Evolutionary conservation across 2,888 invertebrate genomes (phyloP).

Genomic region (Siphlonurus alternatus): DNA sequence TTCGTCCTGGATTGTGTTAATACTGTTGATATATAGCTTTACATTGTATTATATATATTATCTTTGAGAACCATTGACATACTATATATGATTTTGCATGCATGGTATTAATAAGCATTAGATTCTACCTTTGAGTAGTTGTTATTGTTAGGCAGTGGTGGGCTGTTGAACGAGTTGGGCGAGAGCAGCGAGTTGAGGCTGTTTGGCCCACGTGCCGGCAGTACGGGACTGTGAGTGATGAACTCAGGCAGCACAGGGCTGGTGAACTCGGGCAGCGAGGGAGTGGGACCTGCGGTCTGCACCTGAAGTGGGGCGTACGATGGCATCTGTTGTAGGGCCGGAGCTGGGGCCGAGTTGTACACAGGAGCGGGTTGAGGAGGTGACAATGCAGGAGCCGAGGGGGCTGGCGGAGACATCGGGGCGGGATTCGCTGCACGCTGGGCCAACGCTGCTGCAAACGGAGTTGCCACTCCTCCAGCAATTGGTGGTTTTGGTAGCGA

Average conservation of each 20-base stretch:
- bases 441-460: conserved; percentile 10
- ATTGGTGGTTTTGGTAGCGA: conserved; percentile 11
- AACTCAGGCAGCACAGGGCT: background rate
- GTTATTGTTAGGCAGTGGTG: conserved; percentile 8
- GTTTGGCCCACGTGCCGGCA: conserved; percentile 4
- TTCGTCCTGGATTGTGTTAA: too few relatives aligned
- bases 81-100: too few relatives aligned
- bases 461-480: conserved; percentile 14
- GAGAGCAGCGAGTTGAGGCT: conserved; percentile 3
- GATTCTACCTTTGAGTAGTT: background rate
- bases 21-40: too few relatives aligned
- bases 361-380: conserved; percentile 8
- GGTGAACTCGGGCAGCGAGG: background rate
- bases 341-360: background rate
- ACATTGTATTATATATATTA: too few relatives aligned
- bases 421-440: background rate
- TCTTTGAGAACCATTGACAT: too few relatives aligned
- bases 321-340: background rate
- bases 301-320: background rate
- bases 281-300: background rate
- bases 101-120: background rate
- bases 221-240: background rate
- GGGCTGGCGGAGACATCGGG: background rate
- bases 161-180: conserved; percentile 8
- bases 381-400: background rate